Base-by-base conservation (phyloP, 2,888 invertebrate species). In the Ellobium chinense region DNA sequence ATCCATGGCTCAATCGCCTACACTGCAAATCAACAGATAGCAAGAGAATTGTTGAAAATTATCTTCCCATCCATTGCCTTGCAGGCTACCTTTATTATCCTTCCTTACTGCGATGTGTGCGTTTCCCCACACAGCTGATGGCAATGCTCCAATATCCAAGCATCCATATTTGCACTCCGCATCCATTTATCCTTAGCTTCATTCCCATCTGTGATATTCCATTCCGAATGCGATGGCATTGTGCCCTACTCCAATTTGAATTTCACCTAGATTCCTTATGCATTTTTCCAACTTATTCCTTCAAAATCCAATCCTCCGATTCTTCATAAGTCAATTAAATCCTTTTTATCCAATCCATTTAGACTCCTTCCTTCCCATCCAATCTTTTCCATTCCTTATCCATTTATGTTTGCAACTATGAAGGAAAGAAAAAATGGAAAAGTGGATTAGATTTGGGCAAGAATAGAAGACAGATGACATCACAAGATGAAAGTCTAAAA, bases 381-480 rank as follows among this genome's bases (percentile, higher is more conserved):
- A 78, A 62, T 78, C 78, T 70, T 69, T 78, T 79, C 79, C 79
- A 79, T 27, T 78, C 72, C 79, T 79, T 79, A 79, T 79, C 79
- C 79, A 79, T 66, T 63, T 65, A 79, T 58, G 79, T 46, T 56
- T 79, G 60, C 34, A 54, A 73, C 77, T 72, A 66, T 66, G 56
- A 74, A 27, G 46, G 77, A 78, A 74, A 75, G 58, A 74, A 75
- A 65, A 73, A 77, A 21, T 18, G 31, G 34, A 72, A 63, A 68
- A 70, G 21, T 62, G 60, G 39, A 62, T 72, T 72, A 81, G 74
- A 62, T 3, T 27, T 60, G n/a, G 58, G 18, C 12, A 12, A 60
- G 56, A 60, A 60, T 24, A 60, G 36, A 9, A 54, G 2, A 58
- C 31, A 24, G 27, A 5, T 54, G 21, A 56, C 29, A 62, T 62